phyloP scores from a whole-genome alignment of 1,140 invertebrate species.

The Drosophila nebulosa region DNA sequence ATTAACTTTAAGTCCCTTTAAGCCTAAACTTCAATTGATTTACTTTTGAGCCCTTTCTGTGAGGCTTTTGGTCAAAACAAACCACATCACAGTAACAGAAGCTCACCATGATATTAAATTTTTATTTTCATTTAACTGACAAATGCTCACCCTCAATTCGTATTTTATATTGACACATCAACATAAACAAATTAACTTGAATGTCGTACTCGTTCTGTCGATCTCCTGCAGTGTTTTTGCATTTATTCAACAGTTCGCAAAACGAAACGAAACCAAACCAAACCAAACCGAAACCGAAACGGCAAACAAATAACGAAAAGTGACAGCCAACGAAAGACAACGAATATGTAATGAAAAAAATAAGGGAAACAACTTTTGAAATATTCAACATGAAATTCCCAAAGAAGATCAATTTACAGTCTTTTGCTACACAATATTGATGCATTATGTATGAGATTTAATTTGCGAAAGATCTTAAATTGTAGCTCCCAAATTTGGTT shows the following conservation, averaged over 20 bases:
- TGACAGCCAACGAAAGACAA: slow-evolving; percentile 25
- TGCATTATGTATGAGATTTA: no score
- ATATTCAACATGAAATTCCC: background rate
- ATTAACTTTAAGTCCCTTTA: slow-evolving; percentile 63
- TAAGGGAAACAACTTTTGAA: background rate
- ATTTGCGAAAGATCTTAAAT: no score
- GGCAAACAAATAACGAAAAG: slow-evolving; percentile 15
- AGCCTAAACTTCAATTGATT: slow-evolving; percentile 50
- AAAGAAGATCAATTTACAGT: background rate
- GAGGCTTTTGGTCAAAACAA: slow-evolving; percentile 17
- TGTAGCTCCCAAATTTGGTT: no score
- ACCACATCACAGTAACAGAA: slow-evolving; percentile 59
- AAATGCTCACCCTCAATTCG: slow-evolving; percentile 34
- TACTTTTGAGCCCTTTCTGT: background rate
- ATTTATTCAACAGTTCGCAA: background rate
- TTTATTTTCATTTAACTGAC: slow-evolving; percentile 36
- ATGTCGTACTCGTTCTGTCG: background rate
- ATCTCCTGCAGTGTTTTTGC: slow-evolving; percentile 6
- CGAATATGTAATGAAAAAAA: background rate
- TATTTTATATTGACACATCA: slow-evolving; percentile 41
- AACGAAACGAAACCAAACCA: no score
- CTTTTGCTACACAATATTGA: no score
- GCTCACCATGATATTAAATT: slow-evolving; percentile 30
- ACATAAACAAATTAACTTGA: slow-evolving; percentile 50
- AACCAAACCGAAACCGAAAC: no score